A percentile compares a stretch with the other conserved stretches of the same genome.
Conservation (phyloP, 2,888 invertebrate species). For the Cheilosia vulpina region DNA sequence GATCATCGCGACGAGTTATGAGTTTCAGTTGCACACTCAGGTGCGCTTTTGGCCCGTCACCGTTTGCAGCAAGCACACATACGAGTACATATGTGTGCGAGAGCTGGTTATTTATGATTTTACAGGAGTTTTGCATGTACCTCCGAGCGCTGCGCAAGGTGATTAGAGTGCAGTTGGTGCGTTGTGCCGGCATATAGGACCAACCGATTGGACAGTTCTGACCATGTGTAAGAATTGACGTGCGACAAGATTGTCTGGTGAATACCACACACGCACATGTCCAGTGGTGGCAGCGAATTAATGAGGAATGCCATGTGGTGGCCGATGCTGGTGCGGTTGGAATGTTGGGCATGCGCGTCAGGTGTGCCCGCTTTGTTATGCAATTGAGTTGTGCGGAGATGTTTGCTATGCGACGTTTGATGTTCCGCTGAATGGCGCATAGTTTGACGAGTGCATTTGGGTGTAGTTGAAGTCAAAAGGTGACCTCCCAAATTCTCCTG, state of each 20-base stretch:
- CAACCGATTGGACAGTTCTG: constrained; percentile 37
- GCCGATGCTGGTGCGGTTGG: constrained; percentile 19
- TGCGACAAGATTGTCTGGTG: constrained; percentile 61
- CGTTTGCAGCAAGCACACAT: constrained; percentile 9
- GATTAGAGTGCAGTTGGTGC: constrained; percentile 44
- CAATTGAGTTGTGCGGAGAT: constrained; percentile 13
- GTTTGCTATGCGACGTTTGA: too few relatives aligned
- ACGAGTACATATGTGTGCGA: not conserved
- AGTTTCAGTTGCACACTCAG: constrained; percentile 56
- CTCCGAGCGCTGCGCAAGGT: constrained; percentile 25
- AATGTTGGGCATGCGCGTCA: constrained; percentile 65
- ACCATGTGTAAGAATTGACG: constrained; percentile 57
- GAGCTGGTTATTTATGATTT: constrained; percentile 67
- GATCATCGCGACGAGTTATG: constrained; percentile 56
- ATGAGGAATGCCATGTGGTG: constrained; percentile 12
- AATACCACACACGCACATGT: constrained; percentile 58
- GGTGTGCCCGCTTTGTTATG: constrained; percentile 47
- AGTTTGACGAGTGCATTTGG: too few relatives aligned
- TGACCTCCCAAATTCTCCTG: too few relatives aligned
- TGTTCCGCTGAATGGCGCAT: too few relatives aligned
- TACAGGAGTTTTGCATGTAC: constrained; percentile 68
- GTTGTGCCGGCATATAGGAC: not conserved
- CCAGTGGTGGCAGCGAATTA: constrained; percentile 11
- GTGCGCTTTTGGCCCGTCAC: constrained; percentile 65
- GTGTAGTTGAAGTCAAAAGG: too few relatives aligned